These are phyloP conservation scores for Echinops telfairi DNA, from an alignment of 2,113 vertebrate species.

Conservation along the genomic window DNA sequence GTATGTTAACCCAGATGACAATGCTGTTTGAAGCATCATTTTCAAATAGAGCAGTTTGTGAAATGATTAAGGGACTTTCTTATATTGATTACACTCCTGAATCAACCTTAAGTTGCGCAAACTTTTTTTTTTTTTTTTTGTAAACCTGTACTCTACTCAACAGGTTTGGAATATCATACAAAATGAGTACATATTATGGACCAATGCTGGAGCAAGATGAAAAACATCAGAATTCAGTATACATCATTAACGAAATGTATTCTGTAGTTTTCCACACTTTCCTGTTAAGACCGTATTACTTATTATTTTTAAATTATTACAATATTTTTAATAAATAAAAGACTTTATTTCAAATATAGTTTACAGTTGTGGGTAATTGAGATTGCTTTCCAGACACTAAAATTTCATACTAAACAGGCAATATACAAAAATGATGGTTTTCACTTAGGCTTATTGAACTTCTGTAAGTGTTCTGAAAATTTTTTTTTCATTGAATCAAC, in stretches of 20 bases:
- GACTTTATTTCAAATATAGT: conserved; percentile 78
- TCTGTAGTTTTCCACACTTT: background rate
- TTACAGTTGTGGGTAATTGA: conserved; percentile 69
- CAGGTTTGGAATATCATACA: background rate
- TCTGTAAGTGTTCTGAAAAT: conserved; percentile 52
- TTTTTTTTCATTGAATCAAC: background rate
- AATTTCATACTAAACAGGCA: conserved; percentile 72
- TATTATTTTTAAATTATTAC: background rate
- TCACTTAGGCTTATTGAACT: conserved; percentile 35
- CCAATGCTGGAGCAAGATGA: background rate
- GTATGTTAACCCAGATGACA: background rate
- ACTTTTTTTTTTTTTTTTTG: background rate
- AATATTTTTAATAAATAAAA: conserved; percentile 71
- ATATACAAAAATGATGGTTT: conserved; percentile 65
- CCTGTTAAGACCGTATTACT: background rate
- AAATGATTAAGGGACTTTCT: background rate
- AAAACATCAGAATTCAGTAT: background rate
- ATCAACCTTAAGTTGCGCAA: background rate
- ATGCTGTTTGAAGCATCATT: background rate
- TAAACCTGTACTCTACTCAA: background rate
- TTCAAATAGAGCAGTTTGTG: conserved; percentile 37
- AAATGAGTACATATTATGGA: background rate
- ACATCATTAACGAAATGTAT: background rate
- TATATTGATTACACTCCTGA: background rate
- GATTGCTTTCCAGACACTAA: conserved; percentile 72